Evolutionary conservation across 2,797 vertebrate species (phyloP), one percentile per base, ranked within the genome.

Genomic region (Acanthornis magna): DNA sequence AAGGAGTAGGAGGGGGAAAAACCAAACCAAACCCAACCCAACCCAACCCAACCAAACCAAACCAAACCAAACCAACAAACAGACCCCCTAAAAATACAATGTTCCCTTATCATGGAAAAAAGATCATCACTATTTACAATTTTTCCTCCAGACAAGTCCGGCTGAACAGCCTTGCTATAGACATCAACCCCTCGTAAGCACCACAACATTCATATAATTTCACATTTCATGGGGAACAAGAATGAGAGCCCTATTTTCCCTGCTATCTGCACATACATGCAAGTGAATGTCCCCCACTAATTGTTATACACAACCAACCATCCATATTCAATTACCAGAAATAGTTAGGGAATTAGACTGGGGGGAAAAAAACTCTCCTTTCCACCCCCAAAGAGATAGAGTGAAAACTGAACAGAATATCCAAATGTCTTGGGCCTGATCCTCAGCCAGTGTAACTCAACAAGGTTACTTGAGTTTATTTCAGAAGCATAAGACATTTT

Each of bases 41-140:
- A 3, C 0, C 3, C 23, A 75, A 48, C 47, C 23, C 25, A n/a
- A 3, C 20, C 57, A 50, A 36, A 3, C 11, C 45, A 38, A 38
- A 38, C 38, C 57, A 48, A 34, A 3, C 11, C 43, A 38, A 62
- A 3, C 22, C 32, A 65, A 4, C 25, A 47, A 38, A 7, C 27
- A 45, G 20, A 4, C 6, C n/a, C 13, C 19, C 16, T 36, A 62
- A 72, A 89, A 84, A 10, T 27, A 67, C 4, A 57, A 12, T 36
- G 16, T 58, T 92, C n/a, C 12, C 2, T 83, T 65, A 27, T 13
- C 2, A 50, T 15, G 2, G 2, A 58, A 42, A 67, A 36, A 50
- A 7, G 13, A 50, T 50, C 7, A 34, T 45, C 9, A 13, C 6
- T 66, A 27, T 62, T 82, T 66, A 79, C 11, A 75, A 32, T 18